phyloP scores from a whole-genome alignment of 2,888 invertebrate genomes.

The Acheta domesticus region DNA sequence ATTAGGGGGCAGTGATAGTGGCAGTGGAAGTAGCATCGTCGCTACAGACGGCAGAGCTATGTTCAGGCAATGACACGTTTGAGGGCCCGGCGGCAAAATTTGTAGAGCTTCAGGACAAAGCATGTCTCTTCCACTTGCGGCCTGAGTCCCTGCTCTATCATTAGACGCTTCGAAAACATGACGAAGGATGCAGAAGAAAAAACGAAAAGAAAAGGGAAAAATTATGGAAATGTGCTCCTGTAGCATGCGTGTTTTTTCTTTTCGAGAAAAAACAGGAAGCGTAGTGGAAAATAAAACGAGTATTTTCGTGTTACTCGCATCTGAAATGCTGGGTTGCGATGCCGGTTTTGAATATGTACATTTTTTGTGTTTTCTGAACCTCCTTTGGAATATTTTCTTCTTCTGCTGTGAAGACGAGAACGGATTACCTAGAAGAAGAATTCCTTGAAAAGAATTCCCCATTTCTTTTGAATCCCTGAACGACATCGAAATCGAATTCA shows the following conservation, averaged over 20 bases:
- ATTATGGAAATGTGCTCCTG: constrained; percentile 18
- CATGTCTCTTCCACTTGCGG: not conserved
- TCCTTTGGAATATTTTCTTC: not conserved
- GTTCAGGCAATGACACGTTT: not conserved
- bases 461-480: too few species aligned
- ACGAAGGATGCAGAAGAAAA: not conserved
- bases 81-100: not conserved
- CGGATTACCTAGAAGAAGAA: too few species aligned
- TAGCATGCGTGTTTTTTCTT: not conserved
- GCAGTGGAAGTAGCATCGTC: too few species aligned
- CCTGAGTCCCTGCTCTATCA: not conserved
- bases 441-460: too few species aligned
- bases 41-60: not conserved
- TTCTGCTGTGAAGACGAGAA: too few species aligned
- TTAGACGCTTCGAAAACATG: not conserved
- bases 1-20: too few species aligned
- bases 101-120: constrained; percentile 2
- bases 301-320: not conserved
- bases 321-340: not conserved
- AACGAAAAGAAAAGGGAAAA: not conserved
- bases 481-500: too few species aligned
- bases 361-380: not conserved
- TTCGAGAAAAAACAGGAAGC: not conserved
- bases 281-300: not conserved
- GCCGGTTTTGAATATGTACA: not conserved